phyloP scores from a whole-genome alignment of 2,888 invertebrate species.

The Proisotoma minuta region DNA sequence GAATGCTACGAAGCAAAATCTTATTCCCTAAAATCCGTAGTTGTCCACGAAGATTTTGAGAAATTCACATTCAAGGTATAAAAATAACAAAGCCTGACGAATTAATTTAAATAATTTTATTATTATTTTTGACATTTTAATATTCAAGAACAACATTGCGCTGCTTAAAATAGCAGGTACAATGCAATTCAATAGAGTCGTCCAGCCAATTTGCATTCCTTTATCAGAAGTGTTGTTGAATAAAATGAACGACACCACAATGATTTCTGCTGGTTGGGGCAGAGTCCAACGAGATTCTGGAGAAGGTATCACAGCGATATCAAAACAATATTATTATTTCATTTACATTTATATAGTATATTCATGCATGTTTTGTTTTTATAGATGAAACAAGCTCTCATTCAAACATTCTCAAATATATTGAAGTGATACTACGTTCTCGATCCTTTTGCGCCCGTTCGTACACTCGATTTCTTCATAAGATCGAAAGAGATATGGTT shows the following conservation, averaged over 20 bases:
- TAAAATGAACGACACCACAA: constrained; percentile 18
- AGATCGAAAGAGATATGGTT: constrained; percentile 34
- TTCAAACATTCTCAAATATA: constrained; percentile 21
- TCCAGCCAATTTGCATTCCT: constrained; percentile 41
- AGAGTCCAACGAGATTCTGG: constrained; percentile 20
- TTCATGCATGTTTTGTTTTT: background rate
- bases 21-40: constrained; percentile 14
- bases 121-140: too few species aligned
- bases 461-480: constrained; percentile 31
- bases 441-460: constrained; percentile 30
- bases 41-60: constrained; percentile 35
- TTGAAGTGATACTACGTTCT: constrained; percentile 28
- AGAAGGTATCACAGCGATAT: background rate
- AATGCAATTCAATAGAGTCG: constrained; percentile 26
- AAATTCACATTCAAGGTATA: constrained; percentile 33
- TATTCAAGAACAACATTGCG: constrained; percentile 36
- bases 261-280: constrained; percentile 39
- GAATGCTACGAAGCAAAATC: constrained; percentile 20
- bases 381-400: background rate
- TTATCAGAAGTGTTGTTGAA: constrained; percentile 24
- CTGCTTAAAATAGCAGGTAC: constrained; percentile 25
- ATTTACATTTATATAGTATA: background rate
- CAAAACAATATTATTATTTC: background rate
- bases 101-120: too few species aligned
- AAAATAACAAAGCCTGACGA: too few species aligned